phyloP scores from a whole-genome alignment of 2,888 invertebrate genomes.

The Proisotoma minuta region DNA sequence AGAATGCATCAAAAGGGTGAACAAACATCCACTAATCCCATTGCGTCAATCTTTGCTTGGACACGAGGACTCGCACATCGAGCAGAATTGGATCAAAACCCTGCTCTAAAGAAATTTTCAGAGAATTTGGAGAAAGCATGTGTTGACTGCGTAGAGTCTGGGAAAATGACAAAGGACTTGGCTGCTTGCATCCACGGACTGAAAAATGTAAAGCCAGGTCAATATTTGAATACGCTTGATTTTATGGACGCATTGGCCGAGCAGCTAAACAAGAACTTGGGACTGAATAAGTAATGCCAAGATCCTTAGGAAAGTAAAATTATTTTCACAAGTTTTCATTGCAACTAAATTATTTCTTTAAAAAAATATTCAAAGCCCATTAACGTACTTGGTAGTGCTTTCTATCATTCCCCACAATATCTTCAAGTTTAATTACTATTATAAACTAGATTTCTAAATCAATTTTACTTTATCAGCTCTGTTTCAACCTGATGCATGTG shows the following conservation, averaged over 20 bases:
- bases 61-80: conserved; percentile 77
- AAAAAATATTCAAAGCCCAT: too few species aligned
- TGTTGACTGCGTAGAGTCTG: conserved; percentile 73
- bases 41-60: conserved; percentile 90
- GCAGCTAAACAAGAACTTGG: conserved; percentile 58
- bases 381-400: too few species aligned
- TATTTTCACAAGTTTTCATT: too few species aligned
- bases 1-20: conserved; percentile 80
- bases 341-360: too few species aligned
- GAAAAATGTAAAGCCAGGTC: conserved; percentile 72
- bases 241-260: conserved; percentile 77
- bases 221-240: conserved; percentile 79
- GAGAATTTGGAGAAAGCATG: conserved; percentile 72
- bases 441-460: too few species aligned
- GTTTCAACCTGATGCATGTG: too few species aligned
- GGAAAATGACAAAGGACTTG: conserved; percentile 54
- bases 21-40: conserved; percentile 82
- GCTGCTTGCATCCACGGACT: conserved; percentile 70
- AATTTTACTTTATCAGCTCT: too few species aligned
- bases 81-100: conserved; percentile 72
- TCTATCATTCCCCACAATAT: too few species aligned
- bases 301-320: not conserved
- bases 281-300: not conserved
- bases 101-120: conserved; percentile 66
- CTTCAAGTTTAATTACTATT: too few species aligned